Conservation (phyloP, 1,140 invertebrate species). For the Drosophila murphyi region DNA sequence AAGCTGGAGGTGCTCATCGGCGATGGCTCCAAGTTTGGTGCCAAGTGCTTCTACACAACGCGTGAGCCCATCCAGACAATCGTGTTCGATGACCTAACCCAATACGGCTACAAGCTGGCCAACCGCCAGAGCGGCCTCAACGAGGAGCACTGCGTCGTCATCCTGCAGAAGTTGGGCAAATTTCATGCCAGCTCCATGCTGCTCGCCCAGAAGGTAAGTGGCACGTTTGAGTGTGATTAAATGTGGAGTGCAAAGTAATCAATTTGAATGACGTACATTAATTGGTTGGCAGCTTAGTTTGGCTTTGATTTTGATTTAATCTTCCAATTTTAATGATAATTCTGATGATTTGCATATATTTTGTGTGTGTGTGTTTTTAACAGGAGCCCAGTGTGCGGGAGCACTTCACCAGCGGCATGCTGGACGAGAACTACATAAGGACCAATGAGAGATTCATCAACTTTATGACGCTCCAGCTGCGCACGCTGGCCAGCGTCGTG, state of each 20-base stretch:
- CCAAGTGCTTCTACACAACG: constrained; percentile 77
- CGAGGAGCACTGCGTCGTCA: constrained; percentile 77
- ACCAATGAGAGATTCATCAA: constrained; percentile 76
- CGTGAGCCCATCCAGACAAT: constrained; percentile 79
- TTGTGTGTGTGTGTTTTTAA: not conserved
- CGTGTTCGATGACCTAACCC: constrained; percentile 82
- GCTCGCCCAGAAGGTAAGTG: constrained; percentile 67
- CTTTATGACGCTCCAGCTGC: constrained; percentile 68
- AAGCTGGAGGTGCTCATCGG: constrained; percentile 76
- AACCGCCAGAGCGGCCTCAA: constrained; percentile 75
- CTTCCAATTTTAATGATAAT: too few relatives aligned
- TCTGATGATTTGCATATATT: not conserved
- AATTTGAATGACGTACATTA: too few relatives aligned
- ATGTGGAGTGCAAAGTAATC: too few relatives aligned
- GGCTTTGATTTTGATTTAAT: too few relatives aligned
- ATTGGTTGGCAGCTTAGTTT: too few relatives aligned
- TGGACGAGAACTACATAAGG: constrained; percentile 77
- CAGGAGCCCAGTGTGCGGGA: constrained; percentile 68
- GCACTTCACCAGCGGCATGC: constrained; percentile 74
- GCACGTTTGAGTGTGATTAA: not conserved
- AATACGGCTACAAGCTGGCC: constrained; percentile 79
- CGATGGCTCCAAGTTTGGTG: constrained; percentile 72
- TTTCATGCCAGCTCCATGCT: constrained; percentile 82
- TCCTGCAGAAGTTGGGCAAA: constrained; percentile 74
- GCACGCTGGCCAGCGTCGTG: constrained; percentile 68